Conservation (phyloP, 2,113 vertebrate genomes). For the Synodontis membranacea region DNA sequence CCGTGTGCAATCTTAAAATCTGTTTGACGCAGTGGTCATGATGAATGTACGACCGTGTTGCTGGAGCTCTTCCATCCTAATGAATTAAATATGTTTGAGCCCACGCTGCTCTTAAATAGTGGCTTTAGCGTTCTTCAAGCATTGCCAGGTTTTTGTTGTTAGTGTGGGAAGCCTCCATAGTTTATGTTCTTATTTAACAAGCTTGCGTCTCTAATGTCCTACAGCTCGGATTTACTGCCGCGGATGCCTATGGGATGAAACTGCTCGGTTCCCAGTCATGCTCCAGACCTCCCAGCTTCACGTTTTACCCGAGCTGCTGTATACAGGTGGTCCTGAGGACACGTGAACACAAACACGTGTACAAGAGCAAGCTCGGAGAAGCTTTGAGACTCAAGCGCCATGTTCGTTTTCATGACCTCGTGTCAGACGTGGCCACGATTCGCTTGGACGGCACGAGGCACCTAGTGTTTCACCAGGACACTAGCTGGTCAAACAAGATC, state of each 20-base stretch:
- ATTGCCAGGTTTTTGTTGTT: conserved; percentile 18
- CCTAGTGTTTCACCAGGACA: background rate
- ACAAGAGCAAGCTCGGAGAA: background rate
- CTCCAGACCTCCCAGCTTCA: conserved; percentile 59
- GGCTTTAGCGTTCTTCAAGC: conserved; percentile 12
- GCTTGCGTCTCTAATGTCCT: conserved; percentile 63
- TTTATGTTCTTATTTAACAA: conserved; percentile 59
- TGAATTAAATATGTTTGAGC: conserved; percentile 17
- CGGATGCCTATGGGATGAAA: conserved; percentile 68
- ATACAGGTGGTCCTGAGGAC: conserved; percentile 35
- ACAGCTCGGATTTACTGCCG: conserved; percentile 62
- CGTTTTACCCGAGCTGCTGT: conserved; percentile 6
- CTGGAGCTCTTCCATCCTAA: background rate
- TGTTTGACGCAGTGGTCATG: background rate
- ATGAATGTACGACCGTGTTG: background rate
- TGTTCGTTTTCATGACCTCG: conserved; percentile 8
- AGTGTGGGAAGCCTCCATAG: conserved; percentile 34
- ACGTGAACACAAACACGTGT: background rate
- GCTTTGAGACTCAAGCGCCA: background rate
- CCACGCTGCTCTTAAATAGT: background rate
- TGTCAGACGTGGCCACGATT: background rate
- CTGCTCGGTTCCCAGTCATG: conserved; percentile 56
- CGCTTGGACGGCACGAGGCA: background rate
- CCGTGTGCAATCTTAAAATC: conserved; percentile 8
- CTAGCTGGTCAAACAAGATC: background rate